Conservation (phyloP, 1,140 invertebrate genomes). For the Zeugodacus cucurbitae region DNA sequence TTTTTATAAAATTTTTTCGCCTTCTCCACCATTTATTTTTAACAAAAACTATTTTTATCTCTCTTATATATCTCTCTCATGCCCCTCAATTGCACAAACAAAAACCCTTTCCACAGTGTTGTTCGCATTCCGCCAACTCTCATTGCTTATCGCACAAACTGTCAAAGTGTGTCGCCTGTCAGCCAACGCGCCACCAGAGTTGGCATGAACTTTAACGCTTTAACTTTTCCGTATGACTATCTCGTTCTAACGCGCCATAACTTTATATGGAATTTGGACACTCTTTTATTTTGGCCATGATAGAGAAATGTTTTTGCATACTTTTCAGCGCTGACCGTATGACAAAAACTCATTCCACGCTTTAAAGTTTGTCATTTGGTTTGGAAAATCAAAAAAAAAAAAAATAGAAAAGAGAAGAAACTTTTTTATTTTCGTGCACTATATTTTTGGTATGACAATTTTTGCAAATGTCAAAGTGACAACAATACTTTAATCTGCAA, state of each 20-base stretch:
- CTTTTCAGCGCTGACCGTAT: neutral
- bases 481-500: slow-evolving; percentile 31
- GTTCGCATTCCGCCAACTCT: too few relatives aligned
- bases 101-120: neutral
- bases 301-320: slow-evolving; percentile 8
- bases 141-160: neutral
- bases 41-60: neutral
- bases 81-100: neutral
- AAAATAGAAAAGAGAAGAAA: too few relatives aligned
- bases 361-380: neutral
- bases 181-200: neutral
- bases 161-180: neutral
- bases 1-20: too few relatives aligned
- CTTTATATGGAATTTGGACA: neutral
- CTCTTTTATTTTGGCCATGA: neutral
- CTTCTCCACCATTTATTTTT: neutral
- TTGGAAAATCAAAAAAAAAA: too few relatives aligned
- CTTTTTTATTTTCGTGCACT: neutral
- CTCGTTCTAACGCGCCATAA: neutral
- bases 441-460: neutral
- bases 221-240: neutral
- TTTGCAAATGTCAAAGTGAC: slow-evolving; percentile 21
- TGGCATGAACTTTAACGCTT: neutral
- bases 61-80: neutral
- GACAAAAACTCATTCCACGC: neutral